A percentile compares a stretch with the other conserved stretches of the same genome.
phyloP scores from a whole-genome alignment of 1,140 invertebrate genomes.

The Bacillus rossius region DNA sequence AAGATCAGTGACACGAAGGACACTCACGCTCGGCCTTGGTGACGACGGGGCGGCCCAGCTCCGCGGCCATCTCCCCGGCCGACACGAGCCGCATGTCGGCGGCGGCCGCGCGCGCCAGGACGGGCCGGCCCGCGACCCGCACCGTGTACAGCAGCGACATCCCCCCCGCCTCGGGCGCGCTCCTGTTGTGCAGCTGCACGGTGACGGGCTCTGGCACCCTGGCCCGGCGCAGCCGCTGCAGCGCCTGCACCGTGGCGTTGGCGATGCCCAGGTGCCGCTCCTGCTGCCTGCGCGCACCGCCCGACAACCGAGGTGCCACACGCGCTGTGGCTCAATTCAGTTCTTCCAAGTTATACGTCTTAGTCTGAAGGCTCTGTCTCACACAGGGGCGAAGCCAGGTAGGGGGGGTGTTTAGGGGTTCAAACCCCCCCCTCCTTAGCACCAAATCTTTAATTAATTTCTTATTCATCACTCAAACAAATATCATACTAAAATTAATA shows the following conservation, averaged over 20 bases:
- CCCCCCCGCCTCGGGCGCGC: conserved; percentile 20
- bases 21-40: conserved; percentile 77
- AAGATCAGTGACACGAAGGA: too few species aligned
- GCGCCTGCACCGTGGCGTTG: conserved; percentile 16
- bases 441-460: too few species aligned
- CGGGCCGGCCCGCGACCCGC: conserved; percentile 64
- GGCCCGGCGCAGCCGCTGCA: neutral
- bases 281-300: conserved; percentile 58
- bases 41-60: conserved; percentile 66
- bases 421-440: too few species aligned
- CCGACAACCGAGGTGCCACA: too few species aligned
- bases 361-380: too few species aligned
- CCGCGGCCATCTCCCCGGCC: conserved; percentile 63
- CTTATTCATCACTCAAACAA: too few species aligned
- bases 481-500: too few species aligned
- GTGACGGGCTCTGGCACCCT: conserved; percentile 4
- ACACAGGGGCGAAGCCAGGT: too few species aligned
- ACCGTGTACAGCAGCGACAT: conserved; percentile 69
- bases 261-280: conserved; percentile 59
- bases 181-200: conserved; percentile 23
- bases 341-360: too few species aligned
- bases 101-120: conserved; percentile 68
- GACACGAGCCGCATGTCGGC: conserved; percentile 70
- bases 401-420: too few species aligned
- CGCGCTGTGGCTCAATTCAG: too few species aligned